These are phyloP conservation scores for Phataginus tetradactyla DNA, from an alignment of 2,797 vertebrate species.

Conservation along the genomic window DNA sequence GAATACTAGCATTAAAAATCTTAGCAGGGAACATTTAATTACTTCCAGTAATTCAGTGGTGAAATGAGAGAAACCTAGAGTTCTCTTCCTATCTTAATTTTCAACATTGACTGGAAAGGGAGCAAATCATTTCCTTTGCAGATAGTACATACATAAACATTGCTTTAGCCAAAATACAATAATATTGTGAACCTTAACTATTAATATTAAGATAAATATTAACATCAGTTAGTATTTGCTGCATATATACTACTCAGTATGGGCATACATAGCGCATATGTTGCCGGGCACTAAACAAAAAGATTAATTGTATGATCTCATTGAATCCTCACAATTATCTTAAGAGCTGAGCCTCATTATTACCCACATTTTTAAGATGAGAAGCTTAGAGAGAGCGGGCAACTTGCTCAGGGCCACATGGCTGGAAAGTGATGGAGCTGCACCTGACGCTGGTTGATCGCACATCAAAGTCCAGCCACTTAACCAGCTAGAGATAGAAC, in stretches of 20 bases:
- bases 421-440: neutral
- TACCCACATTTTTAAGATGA: neutral
- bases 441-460: neutral
- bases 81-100: constrained; percentile 34
- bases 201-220: constrained; percentile 48
- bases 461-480: constrained; percentile 6
- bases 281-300: neutral
- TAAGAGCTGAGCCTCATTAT: neutral
- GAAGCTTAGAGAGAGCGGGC: neutral
- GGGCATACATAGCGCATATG: too few species aligned
- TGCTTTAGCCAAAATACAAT: constrained; percentile 15
- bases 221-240: constrained; percentile 18
- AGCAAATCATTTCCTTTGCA: constrained; percentile 16
- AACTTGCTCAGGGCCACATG: neutral
- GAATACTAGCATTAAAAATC: constrained; percentile 59
- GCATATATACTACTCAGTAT: neutral
- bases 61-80: constrained; percentile 32
- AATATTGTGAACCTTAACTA: neutral
- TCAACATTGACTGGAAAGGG: constrained; percentile 32
- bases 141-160: neutral
- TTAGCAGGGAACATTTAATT: constrained; percentile 48
- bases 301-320: neutral
- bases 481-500: neutral
- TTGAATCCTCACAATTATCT: neutral
- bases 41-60: neutral